A percentile compares a stretch with the other conserved stretches of the same genome.
phyloP scores from a whole-genome alignment of 2,888 invertebrate genomes.

The Apodemia zela region DNA sequence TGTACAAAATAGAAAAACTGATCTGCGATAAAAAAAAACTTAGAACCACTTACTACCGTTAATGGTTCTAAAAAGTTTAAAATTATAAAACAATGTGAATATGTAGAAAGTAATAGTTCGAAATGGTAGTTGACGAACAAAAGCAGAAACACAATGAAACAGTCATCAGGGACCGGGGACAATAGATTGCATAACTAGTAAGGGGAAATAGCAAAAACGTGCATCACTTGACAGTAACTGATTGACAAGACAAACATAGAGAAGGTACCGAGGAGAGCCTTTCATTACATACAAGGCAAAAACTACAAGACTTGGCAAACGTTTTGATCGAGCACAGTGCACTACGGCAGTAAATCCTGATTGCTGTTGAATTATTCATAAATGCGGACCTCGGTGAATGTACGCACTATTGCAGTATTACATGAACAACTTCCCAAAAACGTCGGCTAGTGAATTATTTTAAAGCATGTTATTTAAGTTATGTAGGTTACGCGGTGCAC shows the following conservation, averaged over 20 bases:
- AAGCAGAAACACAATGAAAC: constrained; percentile 59
- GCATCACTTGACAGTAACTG: constrained; percentile 48
- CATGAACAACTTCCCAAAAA: constrained; percentile 31
- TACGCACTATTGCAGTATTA: constrained; percentile 36
- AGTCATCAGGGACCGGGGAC: constrained; percentile 62
- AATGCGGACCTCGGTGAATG: constrained; percentile 39
- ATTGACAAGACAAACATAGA: constrained; percentile 73
- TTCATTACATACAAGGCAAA: constrained; percentile 63
- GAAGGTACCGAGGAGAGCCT: constrained; percentile 56
- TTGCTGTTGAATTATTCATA: constrained; percentile 63
- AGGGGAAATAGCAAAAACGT: constrained; percentile 49
- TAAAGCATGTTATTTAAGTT: constrained; percentile 24
- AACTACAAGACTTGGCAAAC: constrained; percentile 44
- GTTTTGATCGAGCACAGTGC: constrained; percentile 31
- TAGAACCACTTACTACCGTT: no score
- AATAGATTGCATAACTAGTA: constrained; percentile 73
- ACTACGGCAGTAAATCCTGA: constrained; percentile 47
- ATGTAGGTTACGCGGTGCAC: constrained; percentile 30
- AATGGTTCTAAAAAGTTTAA: not conserved
- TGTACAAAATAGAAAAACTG: not conserved
- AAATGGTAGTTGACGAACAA: not conserved
- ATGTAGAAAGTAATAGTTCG: not conserved
- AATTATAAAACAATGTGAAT: not conserved
- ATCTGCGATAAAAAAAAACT: no score
- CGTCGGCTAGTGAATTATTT: constrained; percentile 36